Conservation (phyloP, 2,113 vertebrate species). For the Aptenodytes patagonicus region DNA sequence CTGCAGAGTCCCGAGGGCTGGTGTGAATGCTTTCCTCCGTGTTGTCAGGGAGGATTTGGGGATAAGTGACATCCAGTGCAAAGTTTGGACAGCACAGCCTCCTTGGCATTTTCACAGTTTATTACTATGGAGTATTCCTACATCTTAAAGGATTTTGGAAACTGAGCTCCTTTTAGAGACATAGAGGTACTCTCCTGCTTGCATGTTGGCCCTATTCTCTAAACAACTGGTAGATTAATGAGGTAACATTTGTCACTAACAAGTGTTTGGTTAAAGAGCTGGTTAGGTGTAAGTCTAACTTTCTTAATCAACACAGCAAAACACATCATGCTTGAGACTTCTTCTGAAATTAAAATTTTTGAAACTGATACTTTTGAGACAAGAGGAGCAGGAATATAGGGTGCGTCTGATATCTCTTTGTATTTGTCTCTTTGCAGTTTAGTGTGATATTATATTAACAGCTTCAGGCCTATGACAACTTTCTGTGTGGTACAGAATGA, state of each 20-base stretch:
- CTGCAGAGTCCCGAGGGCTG: not conserved
- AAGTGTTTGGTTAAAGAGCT: not conserved
- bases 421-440: not conserved
- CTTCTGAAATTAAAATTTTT: not conserved
- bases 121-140: not conserved
- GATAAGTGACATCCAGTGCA: not conserved
- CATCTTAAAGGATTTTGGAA: not conserved
- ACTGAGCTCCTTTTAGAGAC: not conserved
- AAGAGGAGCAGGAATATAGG: not conserved
- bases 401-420: not conserved
- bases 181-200: not conserved
- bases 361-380: not conserved
- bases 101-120: not conserved
- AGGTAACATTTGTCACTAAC: not conserved
- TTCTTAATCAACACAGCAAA: not conserved
- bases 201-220: not conserved
- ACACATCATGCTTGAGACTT: not conserved
- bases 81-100: not conserved
- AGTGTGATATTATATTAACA: not conserved
- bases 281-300: not conserved
- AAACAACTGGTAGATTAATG: not conserved
- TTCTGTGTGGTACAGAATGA: not conserved
- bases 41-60: not conserved
- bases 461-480: not conserved
- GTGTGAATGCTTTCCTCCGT: not conserved